phyloP scores from a whole-genome alignment of 2,888 invertebrate species.

The Coleophora deauratella region DNA sequence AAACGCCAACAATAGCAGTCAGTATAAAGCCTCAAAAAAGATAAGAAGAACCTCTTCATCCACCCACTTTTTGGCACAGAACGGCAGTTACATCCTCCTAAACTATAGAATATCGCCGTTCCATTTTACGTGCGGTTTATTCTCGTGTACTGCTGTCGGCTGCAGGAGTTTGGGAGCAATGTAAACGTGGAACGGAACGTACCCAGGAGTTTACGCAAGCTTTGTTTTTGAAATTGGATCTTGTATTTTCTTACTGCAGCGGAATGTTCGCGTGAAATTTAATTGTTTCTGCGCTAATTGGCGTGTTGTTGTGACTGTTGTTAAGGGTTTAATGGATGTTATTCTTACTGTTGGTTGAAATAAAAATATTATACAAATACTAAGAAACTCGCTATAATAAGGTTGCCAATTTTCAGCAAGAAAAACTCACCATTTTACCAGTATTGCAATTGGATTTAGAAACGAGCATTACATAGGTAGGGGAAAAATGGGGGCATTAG shows the following conservation, averaged over 20 bases:
- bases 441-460: no score
- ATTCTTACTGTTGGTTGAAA: no score
- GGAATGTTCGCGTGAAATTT: slow-evolving; percentile 19
- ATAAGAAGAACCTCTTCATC: no score
- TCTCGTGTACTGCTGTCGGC: slow-evolving; percentile 41
- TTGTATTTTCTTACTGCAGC: slow-evolving; percentile 12
- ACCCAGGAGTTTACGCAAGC: slow-evolving; percentile 25
- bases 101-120: slow-evolving; percentile 26
- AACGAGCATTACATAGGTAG: no score
- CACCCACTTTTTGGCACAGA: slow-evolving; percentile 1
- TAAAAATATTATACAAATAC: no score
- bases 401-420: no score
- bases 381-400: no score
- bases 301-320: not conserved
- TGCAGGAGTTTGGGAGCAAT: slow-evolving; percentile 29
- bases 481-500: no score
- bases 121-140: slow-evolving; percentile 40
- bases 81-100: slow-evolving; percentile 5
- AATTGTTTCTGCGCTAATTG: slow-evolving; percentile 16
- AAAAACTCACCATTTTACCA: no score
- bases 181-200: slow-evolving; percentile 21
- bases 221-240: slow-evolving; percentile 42
- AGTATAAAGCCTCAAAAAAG: no score
- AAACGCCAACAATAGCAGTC: no score
- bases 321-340: not conserved